Evolutionary conservation across 2,888 invertebrate genomes (phyloP).

Genomic region (Allolobophora icterica): DNA sequence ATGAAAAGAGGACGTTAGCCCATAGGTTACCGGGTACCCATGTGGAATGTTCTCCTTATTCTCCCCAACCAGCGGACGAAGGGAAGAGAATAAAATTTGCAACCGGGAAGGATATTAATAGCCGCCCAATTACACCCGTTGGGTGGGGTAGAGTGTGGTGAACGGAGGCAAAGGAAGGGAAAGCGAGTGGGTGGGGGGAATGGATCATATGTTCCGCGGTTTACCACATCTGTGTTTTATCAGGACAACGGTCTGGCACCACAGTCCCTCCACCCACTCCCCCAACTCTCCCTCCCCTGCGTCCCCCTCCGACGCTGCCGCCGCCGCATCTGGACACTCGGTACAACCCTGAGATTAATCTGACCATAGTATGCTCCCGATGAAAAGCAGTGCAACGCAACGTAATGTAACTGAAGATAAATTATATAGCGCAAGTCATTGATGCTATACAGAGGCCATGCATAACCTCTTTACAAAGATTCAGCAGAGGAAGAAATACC

Average conservation of each 20-base stretch:
- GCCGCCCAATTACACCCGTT: neutral
- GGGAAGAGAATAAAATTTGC: neutral
- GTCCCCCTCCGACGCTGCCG: neutral
- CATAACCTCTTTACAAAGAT: neutral
- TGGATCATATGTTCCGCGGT: neutral
- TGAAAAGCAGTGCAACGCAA: neutral
- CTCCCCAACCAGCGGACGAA: neutral
- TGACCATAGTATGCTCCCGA: neutral
- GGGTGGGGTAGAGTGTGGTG: neutral
- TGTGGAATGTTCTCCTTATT: neutral
- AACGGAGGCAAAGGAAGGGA: neutral
- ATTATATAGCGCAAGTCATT: neutral
- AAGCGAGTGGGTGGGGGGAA: neutral
- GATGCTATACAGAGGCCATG: neutral
- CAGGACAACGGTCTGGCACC: neutral
- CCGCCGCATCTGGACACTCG: neutral
- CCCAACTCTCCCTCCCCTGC: neutral
- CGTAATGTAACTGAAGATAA: neutral
- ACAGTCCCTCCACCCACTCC: neutral
- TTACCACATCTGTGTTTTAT: neutral
- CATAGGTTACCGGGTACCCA: slow-evolving; percentile 8
- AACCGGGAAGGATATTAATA: slow-evolving; percentile 1
- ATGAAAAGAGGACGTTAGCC: neutral
- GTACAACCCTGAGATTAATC: neutral
- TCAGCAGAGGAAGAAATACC: no score